Percentiles rank a stretch among this genome's conserved stretches.
Evolutionary conservation across 2,888 invertebrate species (phyloP).

Genomic region (Cheilosia impressa): DNA sequence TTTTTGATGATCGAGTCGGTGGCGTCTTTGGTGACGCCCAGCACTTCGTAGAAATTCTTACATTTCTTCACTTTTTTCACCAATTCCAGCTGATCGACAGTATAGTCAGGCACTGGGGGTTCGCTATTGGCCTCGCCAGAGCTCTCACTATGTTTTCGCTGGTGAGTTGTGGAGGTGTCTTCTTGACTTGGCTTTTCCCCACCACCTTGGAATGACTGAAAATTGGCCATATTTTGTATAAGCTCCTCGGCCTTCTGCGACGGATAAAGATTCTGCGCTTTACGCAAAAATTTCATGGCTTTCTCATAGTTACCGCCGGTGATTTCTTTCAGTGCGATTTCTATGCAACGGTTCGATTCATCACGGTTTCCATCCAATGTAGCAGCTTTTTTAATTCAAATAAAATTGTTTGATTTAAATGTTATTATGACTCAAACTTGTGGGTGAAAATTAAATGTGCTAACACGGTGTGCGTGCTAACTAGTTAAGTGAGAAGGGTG

Average conservation of each 20-base stretch:
- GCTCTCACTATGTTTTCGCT: conserved; percentile 78
- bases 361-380: conserved; percentile 89
- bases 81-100: conserved; percentile 90
- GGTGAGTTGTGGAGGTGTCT: conserved; percentile 79
- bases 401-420: conserved; percentile 27
- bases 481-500: not conserved
- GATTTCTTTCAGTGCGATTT: conserved; percentile 86
- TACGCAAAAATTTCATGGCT: conserved; percentile 87
- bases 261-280: conserved; percentile 88
- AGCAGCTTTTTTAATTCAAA: conserved; percentile 65
- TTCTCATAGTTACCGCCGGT: conserved; percentile 86
- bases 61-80: conserved; percentile 86
- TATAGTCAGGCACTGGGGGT: conserved; percentile 85
- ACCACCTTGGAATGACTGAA: conserved; percentile 61
- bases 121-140: conserved; percentile 78
- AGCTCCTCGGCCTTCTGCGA: conserved; percentile 87
- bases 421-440: conserved; percentile 6
- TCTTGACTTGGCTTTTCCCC: conserved; percentile 8
- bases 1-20: conserved; percentile 89
- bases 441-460: not conserved
- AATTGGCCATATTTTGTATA: conserved; percentile 76
- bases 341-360: conserved; percentile 88
- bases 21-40: conserved; percentile 87
- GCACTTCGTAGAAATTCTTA: conserved; percentile 92
- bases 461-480: conserved; percentile 1